Base-by-base conservation (phyloP, 1,140 invertebrate species). In the Ceratina calcarata region DNA sequence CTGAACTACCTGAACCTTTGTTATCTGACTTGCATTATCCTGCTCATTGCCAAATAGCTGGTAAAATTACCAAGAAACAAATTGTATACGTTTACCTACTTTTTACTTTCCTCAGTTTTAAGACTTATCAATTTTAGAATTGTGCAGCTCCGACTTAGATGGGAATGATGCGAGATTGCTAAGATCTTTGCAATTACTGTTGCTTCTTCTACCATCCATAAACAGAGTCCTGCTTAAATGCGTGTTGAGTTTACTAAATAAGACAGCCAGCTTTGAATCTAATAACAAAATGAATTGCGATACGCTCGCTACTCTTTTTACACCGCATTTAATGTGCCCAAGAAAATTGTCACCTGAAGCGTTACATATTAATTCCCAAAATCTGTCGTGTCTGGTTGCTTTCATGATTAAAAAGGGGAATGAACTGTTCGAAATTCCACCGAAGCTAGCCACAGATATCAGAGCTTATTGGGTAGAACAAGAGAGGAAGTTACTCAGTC, bases 261-360 rank as follows among this genome's bases (percentile, higher is more conserved):
- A 96, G 64, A 96, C 97, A 0, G 95, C 96, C 0, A 94, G 94
- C 64, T 94, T 95, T 87, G 95, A 96, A 88, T 91, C 94, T 18
- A 94, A 93, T 15, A 98, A 98, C 89, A 96, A 96, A 94, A 99
- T 99, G 98, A 96, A 96, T 20, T 95, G 97, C 1, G 95, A 96
- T 65, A 98, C 96, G 83, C 93, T 99, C 24, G 97, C 97, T 3
- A 98, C 97, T 55, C 93, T 99, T 81, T 98, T 99, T 89, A 97
- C 98, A 3, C 97, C 97, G 0, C 97, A 98, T 91, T 92, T 98
- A n/a, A 93, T 98, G 75, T 98, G 97, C 90, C 97, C 97, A 0
- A 94, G 97, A 89, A 98, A 98, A 93, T 90, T 98, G 82, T 95
- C 96, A 45, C 96, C 97, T 0, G 96, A 97, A 92, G 95, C 95